Base-by-base conservation (phyloP, 2,888 invertebrate genomes). In the Pandemis cinnamomeana region DNA sequence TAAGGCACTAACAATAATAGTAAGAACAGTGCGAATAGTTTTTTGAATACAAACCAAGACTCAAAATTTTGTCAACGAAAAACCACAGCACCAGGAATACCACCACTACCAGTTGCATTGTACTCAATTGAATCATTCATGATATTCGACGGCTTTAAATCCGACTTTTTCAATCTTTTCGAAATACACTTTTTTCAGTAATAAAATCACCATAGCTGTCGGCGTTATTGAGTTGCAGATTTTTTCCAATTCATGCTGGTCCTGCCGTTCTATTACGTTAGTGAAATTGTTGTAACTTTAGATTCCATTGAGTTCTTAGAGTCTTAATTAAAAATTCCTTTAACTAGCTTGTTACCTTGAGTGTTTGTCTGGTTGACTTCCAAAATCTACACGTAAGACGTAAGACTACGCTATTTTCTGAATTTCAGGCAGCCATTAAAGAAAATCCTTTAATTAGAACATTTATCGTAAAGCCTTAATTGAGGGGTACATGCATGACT, bases 91-190 rank as follows among this genome's bases (percentile, higher is more conserved):
- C 7, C 27, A 11, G 20, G 48, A 44, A 68, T 58, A 20, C 44
- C 67, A 44, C 44, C 67, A 44, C 20, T 20, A 42, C 42, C 42
- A 68, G 83, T 81, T 89, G 88, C 89, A 89, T 84, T 80, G 80
- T 80, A 71, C 81, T 75, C 80, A 77, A 66, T 76, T 89, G 87
- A 90, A 90, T 89, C 74, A 87, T 87, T 86, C 88, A 90, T 90
- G 84, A 85, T 82, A 60, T 80, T 77, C 71, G 73, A 76, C 55
- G 66, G 63, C 82, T 81, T 90, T 90, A 87, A 89, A 91, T 91
- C 87, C 71, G 77, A 78, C 78, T 77, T 76, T 79, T 78, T 79
- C 77, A 42, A 46, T 74, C 77, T 80, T 78, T 80, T 80, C 81
- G 80, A 75, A 82, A 79, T 70, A 78, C 78, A 77, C 27, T 78